Percentiles rank a stretch among this genome's conserved stretches.
phyloP scores from a whole-genome alignment of 2,797 vertebrate species.

The Serranus cabrilla region DNA sequence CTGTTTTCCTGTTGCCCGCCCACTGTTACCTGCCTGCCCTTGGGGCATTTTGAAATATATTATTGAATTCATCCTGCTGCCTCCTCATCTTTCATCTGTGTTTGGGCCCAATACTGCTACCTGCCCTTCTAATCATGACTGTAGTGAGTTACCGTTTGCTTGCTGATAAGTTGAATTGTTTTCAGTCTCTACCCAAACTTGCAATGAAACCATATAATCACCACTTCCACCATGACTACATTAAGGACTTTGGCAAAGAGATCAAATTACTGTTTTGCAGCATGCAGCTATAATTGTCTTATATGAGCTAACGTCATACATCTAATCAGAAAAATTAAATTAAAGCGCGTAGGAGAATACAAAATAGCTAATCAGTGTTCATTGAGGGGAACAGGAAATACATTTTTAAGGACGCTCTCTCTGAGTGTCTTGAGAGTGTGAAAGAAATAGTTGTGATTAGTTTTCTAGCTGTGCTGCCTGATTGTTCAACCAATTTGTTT shows the following conservation, averaged over 20 bases:
- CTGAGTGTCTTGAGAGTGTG: background rate
- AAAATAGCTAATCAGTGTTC: constrained; percentile 1
- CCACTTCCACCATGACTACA: background rate
- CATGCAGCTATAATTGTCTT: background rate
- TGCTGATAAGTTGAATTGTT: background rate
- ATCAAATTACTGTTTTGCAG: background rate
- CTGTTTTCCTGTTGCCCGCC: too few relatives aligned
- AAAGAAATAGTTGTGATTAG: constrained; percentile 4
- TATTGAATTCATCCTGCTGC: too few relatives aligned
- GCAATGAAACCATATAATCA: background rate
- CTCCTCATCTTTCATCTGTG: too few relatives aligned
- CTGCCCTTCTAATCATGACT: background rate
- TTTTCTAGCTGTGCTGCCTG: background rate
- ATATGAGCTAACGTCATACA: background rate
- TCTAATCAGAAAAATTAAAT: constrained; percentile 9
- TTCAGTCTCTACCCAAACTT: background rate
- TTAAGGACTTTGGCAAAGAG: background rate
- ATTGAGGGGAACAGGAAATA: too few relatives aligned
- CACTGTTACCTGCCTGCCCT: too few relatives aligned
- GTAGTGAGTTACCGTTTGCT: background rate
- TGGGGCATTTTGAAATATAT: too few relatives aligned
- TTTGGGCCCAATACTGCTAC: too few relatives aligned
- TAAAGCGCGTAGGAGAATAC: background rate
- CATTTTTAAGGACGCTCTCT: background rate
- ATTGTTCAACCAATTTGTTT: constrained; percentile 12